Percentiles rank a stretch among this genome's conserved stretches.
Conservation (phyloP, 2,113 vertebrate genomes). For the Montifringilla adamsi region DNA sequence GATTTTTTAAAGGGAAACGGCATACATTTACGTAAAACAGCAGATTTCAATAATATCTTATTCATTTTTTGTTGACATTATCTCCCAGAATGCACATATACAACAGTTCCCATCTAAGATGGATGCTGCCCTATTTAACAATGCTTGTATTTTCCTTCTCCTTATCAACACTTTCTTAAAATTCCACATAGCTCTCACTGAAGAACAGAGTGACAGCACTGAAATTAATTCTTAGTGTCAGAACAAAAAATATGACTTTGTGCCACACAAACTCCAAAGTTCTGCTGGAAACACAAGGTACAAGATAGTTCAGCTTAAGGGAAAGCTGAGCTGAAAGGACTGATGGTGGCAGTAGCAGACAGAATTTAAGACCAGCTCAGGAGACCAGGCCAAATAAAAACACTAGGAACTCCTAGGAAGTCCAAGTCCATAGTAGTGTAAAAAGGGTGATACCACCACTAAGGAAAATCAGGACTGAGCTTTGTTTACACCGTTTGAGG, state of each 20-base stretch:
- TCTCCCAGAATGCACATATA: rapidly evolving
- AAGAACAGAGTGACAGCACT: neutral
- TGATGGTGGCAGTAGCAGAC: constrained; percentile 35
- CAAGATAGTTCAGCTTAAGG: neutral
- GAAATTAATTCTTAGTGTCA: neutral
- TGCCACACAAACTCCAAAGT: neutral
- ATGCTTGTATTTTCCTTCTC: neutral
- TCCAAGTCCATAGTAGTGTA: neutral
- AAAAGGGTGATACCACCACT: neutral
- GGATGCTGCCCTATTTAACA: neutral
- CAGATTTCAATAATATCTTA: neutral
- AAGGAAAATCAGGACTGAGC: neutral
- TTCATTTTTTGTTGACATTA: neutral
- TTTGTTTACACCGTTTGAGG: neutral
- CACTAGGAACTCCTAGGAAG: neutral
- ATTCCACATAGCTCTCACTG: neutral
- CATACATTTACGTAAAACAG: neutral
- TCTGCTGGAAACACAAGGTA: neutral
- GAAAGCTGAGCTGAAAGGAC: neutral
- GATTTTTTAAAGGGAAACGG: neutral
- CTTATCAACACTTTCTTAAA: neutral
- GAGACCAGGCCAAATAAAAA: neutral
- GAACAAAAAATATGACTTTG: neutral
- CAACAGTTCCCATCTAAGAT: neutral
- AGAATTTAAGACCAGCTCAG: neutral